Evolutionary conservation across 2,797 vertebrate genomes (phyloP).

Genomic region (Danio aesculapii): DNA sequence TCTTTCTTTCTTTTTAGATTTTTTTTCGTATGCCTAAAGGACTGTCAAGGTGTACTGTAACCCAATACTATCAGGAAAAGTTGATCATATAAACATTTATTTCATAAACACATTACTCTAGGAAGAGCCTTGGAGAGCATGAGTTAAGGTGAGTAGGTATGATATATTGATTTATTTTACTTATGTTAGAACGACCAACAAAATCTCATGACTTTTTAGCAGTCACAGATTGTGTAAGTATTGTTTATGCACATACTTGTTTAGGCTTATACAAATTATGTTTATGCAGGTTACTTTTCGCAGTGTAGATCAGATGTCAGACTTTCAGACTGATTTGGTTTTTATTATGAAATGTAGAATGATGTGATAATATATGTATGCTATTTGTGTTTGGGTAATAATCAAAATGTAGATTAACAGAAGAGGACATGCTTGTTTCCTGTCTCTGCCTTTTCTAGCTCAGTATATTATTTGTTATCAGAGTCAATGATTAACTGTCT

Average conservation of each 20-base stretch:
- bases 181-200: neutral
- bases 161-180: neutral
- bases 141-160: constrained; percentile 20
- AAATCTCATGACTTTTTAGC: neutral
- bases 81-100: constrained; percentile 5
- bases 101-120: constrained; percentile 2
- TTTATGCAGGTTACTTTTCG: too few species aligned
- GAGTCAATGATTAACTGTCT: constrained; percentile 23
- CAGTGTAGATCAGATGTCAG: neutral
- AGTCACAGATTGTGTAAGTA: neutral
- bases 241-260: neutral
- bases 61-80: neutral
- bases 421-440: neutral
- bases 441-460: neutral
- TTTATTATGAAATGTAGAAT: neutral
- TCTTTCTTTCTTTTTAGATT: neutral
- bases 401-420: too few species aligned
- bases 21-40: neutral
- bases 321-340: too few species aligned
- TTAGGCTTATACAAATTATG: neutral
- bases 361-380: neutral
- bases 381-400: neutral
- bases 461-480: neutral
- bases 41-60: neutral
- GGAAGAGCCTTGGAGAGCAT: neutral